Base-by-base conservation (phyloP, 1,140 invertebrate species). In the Aporrectodea caliginosa region DNA sequence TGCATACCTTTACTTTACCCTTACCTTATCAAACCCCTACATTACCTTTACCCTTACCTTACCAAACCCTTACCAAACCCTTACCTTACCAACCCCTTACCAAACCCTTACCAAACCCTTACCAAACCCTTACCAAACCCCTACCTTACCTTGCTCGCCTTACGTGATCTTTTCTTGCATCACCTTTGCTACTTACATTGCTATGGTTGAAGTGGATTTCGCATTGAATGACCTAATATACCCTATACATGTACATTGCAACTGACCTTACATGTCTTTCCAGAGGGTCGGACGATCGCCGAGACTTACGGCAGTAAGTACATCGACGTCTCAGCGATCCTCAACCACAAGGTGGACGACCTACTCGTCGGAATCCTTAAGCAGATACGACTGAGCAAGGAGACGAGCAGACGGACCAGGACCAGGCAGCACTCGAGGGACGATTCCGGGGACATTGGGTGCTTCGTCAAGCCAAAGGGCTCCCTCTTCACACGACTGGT, bases 271-370 rank as follows among this genome's bases (percentile, higher is more conserved):
- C 27, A 35, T 12, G 1, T 35, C 1, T 71, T 71, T 30, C 1
- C 79, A 81, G 80, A 81, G 35, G 80, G 70, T 27, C 79, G 72
- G 69, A 68, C 58, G 12, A 30, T 78, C 68, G 76, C 76, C 12
- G 77, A 68, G 72, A 58, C 33, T 69, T 78, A 78, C 71, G 77
- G 73, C 35, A 69, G 35, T 35, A 81, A 81, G 73, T 81, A 81
- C 43, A 81, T 78, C 30, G 80, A 81, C 31, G 80, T 81, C 16
- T 81, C 80, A 30, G 80, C 80, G n/a, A 76, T 81, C 34, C 71
- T 81, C 27, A 81, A 81, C 27, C 77, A 70, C 68, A 78, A 78
- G 69, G 80, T 81, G 16, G 80, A 81, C 68, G 76, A 81, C 69
- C 80, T 81, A 1, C 32, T 81, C 34, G 80, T 73, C 29, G 80